Conservation (phyloP, 2,888 invertebrate genomes). For the Abscondita cerata region DNA sequence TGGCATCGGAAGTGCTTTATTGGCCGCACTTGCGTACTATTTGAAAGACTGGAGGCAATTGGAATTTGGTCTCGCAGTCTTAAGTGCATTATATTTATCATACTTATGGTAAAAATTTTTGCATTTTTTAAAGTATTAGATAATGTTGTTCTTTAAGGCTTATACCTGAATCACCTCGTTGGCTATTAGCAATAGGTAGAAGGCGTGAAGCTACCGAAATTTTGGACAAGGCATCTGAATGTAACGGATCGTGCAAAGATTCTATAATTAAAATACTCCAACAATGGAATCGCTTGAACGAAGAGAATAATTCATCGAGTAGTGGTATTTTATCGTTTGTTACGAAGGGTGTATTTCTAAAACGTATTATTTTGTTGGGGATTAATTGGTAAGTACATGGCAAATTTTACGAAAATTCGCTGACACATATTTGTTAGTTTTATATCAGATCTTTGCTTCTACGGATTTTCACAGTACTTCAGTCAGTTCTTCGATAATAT, state of each 20-base stretch:
- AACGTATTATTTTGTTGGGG: constrained; percentile 61
- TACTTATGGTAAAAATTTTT: constrained; percentile 60
- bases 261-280: constrained; percentile 25
- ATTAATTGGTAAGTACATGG: constrained; percentile 62
- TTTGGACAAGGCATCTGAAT: constrained; percentile 52
- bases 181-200: constrained; percentile 66
- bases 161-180: constrained; percentile 69
- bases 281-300: background rate
- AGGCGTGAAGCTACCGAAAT: constrained; percentile 61
- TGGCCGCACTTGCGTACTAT: constrained; percentile 66
- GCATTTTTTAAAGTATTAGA: background rate
- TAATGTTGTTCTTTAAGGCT: constrained; percentile 48
- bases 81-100: constrained; percentile 61
- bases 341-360: constrained; percentile 61
- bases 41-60: constrained; percentile 69
- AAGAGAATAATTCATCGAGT: constrained; percentile 22
- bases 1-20: constrained; percentile 65
- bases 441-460: constrained; percentile 65
- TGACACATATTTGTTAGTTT: constrained; percentile 58
- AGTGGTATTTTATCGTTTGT: constrained; percentile 60
- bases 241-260: constrained; percentile 47
- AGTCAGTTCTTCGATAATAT: constrained; percentile 64
- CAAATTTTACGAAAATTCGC: background rate
- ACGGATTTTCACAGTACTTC: constrained; percentile 66
- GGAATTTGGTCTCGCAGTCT: constrained; percentile 62